Conservation (phyloP, 2,888 invertebrate genomes). For the Saturnia pavonia region DNA sequence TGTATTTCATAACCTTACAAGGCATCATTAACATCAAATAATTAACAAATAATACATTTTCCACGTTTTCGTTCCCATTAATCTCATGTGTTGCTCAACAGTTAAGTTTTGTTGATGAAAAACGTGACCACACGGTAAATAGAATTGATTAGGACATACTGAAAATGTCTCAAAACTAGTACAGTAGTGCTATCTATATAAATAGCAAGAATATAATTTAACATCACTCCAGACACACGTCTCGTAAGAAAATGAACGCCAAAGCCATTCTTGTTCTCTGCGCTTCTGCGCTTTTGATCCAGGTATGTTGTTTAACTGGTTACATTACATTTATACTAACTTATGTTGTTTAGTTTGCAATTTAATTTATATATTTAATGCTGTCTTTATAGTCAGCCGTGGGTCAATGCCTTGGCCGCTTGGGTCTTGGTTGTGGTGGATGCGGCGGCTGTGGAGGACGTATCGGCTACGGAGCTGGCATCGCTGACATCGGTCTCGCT, state of each 20-base stretch:
- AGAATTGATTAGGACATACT: slow-evolving; percentile 22
- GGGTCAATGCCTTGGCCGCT: not conserved
- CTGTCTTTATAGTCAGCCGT: slow-evolving; percentile 4
- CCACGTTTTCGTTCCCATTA: not conserved
- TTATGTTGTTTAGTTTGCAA: not conserved
- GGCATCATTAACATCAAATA: too few species aligned
- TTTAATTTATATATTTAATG: not conserved
- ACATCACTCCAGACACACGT: not conserved
- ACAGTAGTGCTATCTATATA: not conserved
- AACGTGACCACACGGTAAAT: not conserved
- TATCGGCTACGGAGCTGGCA: slow-evolving; percentile 7
- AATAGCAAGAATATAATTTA: not conserved
- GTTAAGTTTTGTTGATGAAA: not conserved
- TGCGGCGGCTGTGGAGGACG: slow-evolving; percentile 16
- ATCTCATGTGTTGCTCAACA: not conserved
- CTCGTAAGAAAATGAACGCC: slow-evolving; percentile 38
- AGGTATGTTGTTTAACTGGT: too few species aligned
- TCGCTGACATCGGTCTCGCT: slow-evolving; percentile 24
- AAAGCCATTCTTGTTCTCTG: slow-evolving; percentile 41
- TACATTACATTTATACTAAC: too few species aligned
- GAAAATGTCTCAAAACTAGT: not conserved
- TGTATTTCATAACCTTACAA: not conserved
- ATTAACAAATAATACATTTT: not conserved
- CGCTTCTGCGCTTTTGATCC: slow-evolving; percentile 43
- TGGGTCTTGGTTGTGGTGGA: slow-evolving; percentile 15